Evolutionary conservation across 1,140 invertebrate genomes (phyloP).

Genomic region (Galleria mellonella): DNA sequence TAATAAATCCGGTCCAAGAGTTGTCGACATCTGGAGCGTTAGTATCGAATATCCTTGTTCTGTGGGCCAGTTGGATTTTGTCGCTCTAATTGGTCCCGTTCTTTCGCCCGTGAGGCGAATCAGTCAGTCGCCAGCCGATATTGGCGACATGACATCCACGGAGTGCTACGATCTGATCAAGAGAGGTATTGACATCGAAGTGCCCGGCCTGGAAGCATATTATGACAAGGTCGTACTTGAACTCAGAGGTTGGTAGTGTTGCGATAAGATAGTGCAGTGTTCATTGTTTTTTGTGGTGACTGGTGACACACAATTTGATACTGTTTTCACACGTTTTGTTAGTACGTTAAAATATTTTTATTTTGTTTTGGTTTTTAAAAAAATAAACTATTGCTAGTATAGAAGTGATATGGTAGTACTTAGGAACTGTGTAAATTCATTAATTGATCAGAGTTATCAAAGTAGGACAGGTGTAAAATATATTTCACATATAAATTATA

Average conservation of each 20-base stretch:
- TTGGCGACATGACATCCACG: constrained; percentile 66
- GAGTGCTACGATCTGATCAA: constrained; percentile 70
- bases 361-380: too few species aligned
- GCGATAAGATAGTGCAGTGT: constrained; percentile 12
- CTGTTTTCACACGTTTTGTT: too few species aligned
- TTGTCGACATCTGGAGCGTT: constrained; percentile 61
- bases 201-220: constrained; percentile 71
- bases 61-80: constrained; percentile 55
- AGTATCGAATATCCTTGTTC: constrained; percentile 68
- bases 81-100: constrained; percentile 65
- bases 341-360: too few species aligned
- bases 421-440: too few species aligned
- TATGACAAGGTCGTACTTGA: constrained; percentile 75
- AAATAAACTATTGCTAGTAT: too few species aligned
- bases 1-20: constrained; percentile 43
- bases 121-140: constrained; percentile 35
- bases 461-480: too few species aligned
- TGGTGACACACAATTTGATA: neutral
- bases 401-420: too few species aligned
- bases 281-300: neutral
- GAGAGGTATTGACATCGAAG: constrained; percentile 62
- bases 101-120: constrained; percentile 30
- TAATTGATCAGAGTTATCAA: too few species aligned
- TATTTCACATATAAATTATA: too few species aligned
- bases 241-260: constrained; percentile 65